These are phyloP conservation scores for Prostheceraeus crozeri DNA, from an alignment of 2,888 invertebrate genomes.

Conservation along the genomic window DNA sequence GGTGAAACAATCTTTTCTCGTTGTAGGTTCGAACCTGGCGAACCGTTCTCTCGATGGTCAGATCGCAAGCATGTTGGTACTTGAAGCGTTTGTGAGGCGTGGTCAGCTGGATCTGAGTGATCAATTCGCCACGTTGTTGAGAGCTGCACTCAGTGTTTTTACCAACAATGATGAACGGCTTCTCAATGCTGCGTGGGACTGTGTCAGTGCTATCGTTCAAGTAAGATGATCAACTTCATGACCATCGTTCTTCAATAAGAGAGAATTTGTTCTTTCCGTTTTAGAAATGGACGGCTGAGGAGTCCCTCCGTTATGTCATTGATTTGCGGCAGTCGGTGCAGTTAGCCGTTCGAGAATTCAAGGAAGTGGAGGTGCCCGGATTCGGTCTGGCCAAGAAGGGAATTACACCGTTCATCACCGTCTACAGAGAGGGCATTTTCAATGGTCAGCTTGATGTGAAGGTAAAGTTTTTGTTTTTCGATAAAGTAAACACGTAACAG, in stretches of 20 bases:
- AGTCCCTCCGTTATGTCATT: constrained; percentile 3
- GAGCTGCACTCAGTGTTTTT: constrained; percentile 74
- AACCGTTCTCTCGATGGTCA: neutral
- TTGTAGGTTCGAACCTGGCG: too few relatives aligned
- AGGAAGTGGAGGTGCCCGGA: constrained; percentile 72
- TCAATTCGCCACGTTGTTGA: constrained; percentile 71
- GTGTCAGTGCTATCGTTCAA: constrained; percentile 77
- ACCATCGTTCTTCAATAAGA: too few relatives aligned
- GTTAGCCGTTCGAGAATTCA: constrained; percentile 47
- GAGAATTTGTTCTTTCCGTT: too few relatives aligned
- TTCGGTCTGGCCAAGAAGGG: constrained; percentile 84
- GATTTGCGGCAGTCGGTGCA: constrained; percentile 15
- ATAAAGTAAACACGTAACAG: too few relatives aligned
- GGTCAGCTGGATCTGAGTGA: neutral
- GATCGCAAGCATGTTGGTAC: neutral
- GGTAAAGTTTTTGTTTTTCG: too few relatives aligned
- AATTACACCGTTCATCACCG: constrained; percentile 81
- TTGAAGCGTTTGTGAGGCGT: too few relatives aligned
- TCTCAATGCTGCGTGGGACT: constrained; percentile 79
- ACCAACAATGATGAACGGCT: constrained; percentile 73
- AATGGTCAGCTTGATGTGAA: constrained; percentile 90
- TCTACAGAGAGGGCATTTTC: constrained; percentile 89
- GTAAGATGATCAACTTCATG: too few relatives aligned
- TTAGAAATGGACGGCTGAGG: too few relatives aligned
- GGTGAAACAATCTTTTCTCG: too few relatives aligned